Evolutionary conservation across 92 coral and sea anemone genomes (phyloP).

Genomic region (Epizoanthus stellaris): DNA sequence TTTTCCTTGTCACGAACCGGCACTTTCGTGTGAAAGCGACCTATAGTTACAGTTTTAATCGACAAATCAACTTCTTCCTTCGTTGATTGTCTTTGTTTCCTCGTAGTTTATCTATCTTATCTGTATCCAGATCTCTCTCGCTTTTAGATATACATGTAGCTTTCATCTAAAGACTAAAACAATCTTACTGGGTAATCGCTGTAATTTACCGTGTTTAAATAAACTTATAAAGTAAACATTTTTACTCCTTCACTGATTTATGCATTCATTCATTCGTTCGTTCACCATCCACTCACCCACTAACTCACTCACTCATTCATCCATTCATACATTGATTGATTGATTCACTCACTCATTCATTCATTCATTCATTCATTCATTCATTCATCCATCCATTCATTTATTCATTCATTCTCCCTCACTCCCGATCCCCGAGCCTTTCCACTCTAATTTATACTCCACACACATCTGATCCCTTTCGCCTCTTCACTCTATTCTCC

Average conservation of each 20-base stretch:
- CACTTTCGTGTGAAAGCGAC: conserved; percentile 7
- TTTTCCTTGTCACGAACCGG: neutral
- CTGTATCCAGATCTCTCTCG: too few species aligned
- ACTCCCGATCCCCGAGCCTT: neutral
- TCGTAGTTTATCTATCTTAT: too few species aligned
- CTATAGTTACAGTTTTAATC: neutral
- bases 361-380: too few species aligned
- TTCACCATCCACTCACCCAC: too few species aligned
- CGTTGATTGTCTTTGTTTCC: neutral
- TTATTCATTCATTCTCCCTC: neutral
- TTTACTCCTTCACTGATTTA: too few species aligned
- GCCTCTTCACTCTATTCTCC: neutral
- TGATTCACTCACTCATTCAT: too few species aligned
- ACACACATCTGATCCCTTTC: neutral
- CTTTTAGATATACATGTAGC: too few species aligned
- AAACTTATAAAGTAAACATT: too few species aligned
- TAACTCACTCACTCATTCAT: neutral
- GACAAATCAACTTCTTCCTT: neutral
- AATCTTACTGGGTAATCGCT: too few species aligned
- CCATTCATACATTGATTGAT: neutral
- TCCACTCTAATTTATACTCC: neutral
- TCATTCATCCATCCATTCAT: neutral
- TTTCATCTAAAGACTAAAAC: too few species aligned
- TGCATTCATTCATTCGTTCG: too few species aligned
- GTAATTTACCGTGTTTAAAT: too few species aligned